Conservation (phyloP, 2,113 vertebrate genomes). For the Oreotrochilus melanogaster region DNA sequence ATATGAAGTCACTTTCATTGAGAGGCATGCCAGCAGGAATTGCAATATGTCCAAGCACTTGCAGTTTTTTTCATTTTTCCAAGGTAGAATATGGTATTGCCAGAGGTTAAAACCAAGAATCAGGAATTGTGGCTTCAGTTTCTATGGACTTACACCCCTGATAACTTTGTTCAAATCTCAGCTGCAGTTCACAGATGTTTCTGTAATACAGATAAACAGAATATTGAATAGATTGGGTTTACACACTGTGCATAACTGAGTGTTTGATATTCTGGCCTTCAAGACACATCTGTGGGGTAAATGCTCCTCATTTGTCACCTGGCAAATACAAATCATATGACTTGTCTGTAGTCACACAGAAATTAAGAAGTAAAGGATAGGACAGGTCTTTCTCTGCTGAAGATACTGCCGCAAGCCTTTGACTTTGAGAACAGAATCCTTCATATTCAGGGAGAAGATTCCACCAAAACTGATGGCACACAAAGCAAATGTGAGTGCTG, state of each 20-base stretch:
- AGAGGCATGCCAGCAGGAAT: not conserved
- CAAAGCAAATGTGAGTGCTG: not conserved
- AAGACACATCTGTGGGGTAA: not conserved
- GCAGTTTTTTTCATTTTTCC: not conserved
- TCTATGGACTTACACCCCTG: not conserved
- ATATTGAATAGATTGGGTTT: not conserved
- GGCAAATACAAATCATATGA: not conserved
- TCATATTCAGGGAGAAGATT: not conserved
- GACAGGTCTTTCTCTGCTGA: not conserved
- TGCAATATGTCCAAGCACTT: not conserved
- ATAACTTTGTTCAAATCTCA: not conserved
- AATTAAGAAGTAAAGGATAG: not conserved
- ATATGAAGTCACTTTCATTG: not conserved
- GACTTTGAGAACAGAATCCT: not conserved
- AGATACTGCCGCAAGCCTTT: not conserved
- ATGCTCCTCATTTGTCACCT: not conserved
- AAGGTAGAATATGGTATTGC: not conserved
- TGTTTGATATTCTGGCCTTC: not conserved
- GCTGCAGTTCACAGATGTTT: not conserved
- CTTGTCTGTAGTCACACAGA: not conserved
- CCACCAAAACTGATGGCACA: not conserved
- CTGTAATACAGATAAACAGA: not conserved
- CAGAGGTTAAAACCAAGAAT: not conserved
- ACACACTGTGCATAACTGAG: not conserved
- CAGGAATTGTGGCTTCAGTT: not conserved